Conservation (phyloP, 2,113 vertebrate species). For the Dinomys branickii region DNA sequence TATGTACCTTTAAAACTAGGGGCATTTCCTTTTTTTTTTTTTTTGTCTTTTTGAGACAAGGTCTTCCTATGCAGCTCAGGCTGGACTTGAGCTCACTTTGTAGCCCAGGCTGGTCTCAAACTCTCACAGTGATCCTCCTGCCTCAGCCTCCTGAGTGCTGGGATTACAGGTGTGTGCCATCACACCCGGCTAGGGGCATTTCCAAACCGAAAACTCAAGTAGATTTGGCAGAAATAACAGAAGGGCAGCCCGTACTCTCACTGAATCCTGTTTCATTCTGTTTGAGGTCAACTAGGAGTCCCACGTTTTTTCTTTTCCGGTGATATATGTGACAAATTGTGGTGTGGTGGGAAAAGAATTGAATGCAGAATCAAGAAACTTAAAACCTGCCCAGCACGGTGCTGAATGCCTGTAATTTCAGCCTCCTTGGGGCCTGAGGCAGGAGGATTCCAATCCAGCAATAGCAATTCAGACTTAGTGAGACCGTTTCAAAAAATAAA, state of each 20-base stretch:
- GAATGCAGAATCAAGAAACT: not conserved
- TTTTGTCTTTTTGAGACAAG: too few species aligned
- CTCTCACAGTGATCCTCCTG: not conserved
- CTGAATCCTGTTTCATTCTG: not conserved
- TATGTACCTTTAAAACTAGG: not conserved
- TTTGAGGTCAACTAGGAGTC: not conserved
- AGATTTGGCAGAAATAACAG: not conserved
- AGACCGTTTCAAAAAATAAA: not conserved
- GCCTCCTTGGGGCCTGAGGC: not conserved
- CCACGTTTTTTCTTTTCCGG: slow-evolving; percentile 34
- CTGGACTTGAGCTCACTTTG: not conserved
- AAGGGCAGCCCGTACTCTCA: not conserved
- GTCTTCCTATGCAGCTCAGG: not conserved
- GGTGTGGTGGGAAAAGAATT: not conserved
- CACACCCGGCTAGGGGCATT: not conserved
- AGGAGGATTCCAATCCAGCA: not conserved
- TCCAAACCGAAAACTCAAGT: not conserved
- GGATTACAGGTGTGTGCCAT: not conserved
- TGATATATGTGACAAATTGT: not conserved
- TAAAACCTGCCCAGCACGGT: not conserved
- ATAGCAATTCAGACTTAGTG: not conserved
- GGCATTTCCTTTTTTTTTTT: not conserved
- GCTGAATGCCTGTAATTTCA: not conserved
- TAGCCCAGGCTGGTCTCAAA: not conserved
- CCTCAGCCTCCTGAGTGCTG: too few species aligned